phyloP scores from a whole-genome alignment of 2,113 vertebrate genomes.

The Caracal caracal region DNA sequence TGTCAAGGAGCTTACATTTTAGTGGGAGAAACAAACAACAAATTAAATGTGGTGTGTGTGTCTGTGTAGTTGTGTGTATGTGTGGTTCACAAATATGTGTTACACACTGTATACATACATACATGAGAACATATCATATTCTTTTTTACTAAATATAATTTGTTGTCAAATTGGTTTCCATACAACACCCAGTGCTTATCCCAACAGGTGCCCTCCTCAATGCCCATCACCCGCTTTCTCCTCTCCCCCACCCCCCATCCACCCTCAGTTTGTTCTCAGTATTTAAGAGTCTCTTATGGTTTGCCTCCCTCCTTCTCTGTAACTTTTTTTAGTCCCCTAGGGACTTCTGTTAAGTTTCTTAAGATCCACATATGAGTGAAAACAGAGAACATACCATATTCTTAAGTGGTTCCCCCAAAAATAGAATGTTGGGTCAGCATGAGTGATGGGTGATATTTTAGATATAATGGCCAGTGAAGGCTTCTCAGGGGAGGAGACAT shows the following conservation, averaged over 20 bases:
- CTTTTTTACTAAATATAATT: neutral
- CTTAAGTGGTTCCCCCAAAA: neutral
- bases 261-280: too few species aligned
- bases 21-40: neutral
- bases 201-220: too few species aligned
- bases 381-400: neutral
- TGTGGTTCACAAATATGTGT: neutral
- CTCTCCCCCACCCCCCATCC: too few species aligned
- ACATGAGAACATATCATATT: neutral
- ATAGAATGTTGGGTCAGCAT: neutral
- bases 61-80: neutral
- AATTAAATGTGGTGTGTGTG: neutral
- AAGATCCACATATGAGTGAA: too few species aligned
- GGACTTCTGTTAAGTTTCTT: too few species aligned
- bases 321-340: too few species aligned
- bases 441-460: conserved; percentile 19
- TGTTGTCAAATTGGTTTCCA: too few species aligned
- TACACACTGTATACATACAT: neutral
- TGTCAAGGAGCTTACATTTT: neutral
- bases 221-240: too few species aligned
- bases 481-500: neutral
- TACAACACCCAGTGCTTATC: too few species aligned
- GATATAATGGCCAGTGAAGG: neutral
- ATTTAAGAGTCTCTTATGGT: too few species aligned
- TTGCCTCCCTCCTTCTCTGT: too few species aligned